Base-by-base conservation (phyloP, 2,113 vertebrate species). In the Leptobrachium ailaonicum region DNA sequence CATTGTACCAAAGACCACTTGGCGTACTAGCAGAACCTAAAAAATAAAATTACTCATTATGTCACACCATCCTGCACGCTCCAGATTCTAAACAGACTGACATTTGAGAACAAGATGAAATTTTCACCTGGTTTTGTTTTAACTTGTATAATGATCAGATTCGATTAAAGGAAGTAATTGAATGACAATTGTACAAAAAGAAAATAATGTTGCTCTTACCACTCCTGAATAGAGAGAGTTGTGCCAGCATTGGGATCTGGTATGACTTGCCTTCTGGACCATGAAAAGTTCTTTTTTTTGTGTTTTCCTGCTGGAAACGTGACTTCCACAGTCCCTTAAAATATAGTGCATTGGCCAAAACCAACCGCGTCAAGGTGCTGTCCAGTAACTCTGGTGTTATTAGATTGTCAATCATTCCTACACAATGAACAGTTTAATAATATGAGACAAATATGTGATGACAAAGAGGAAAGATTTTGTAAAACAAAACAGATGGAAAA, bases 321-420 rank as follows among this genome's bases (percentile, higher is more conserved):
- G 96, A 98, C 82, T 96, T 96, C 97, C 97, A 99, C 9, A 96
- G 83, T 43, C 96, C 97, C 89, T 98, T 98, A 86, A 99, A 99
- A 86, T 95, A 99, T 67, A 99, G 92, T 0, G 96, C 92, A 50
- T 97, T 98, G 71, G 97, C 91, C 2, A 92, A 85, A 4, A 98
- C 94, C 81, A 99, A 86, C 3, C 92, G 93, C 76, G 95, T 96
- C 81, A 96, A 73, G 20, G 44, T 11, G 0, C 90, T 45, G 56
- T 96, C 90, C 58, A 98, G 85, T 77, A 95, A 92, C 71, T 95
- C 93, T 0, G 95, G 91, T 63, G 92, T 90, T 77, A 99, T 80
- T 85, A 99, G 80, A 66, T 82, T 90, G 85, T 95, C 91, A 2
- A 99, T 98, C 92, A 96, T 95, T 79, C 96, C 97, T 99, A 84